phyloP scores from a whole-genome alignment of 1,140 invertebrate species.

The Tetramorium simillimum region DNA sequence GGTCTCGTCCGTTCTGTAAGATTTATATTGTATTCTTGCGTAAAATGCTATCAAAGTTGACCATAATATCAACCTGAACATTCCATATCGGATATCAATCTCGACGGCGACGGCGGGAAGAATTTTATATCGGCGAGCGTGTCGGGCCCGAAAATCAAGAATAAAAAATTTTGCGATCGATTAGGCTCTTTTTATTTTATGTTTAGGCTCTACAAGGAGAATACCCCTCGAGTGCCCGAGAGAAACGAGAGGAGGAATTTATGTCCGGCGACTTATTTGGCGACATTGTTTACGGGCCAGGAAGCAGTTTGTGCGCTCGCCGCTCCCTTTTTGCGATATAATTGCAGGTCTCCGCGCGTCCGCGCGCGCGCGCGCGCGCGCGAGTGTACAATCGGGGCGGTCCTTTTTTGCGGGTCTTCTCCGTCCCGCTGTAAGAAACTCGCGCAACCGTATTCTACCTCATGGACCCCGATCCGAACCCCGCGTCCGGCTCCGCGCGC shows the following conservation, averaged over 20 bases:
- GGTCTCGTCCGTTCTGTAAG: neutral
- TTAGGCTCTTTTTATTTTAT: slow-evolving; percentile 54
- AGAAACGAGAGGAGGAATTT: slow-evolving; percentile 62
- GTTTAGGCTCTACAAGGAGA: neutral
- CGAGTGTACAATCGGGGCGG: slow-evolving; percentile 68
- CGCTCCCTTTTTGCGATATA: slow-evolving; percentile 78
- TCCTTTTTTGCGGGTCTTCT: slow-evolving; percentile 74
- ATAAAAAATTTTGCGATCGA: slow-evolving; percentile 68
- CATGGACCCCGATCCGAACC: neutral
- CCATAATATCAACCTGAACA: neutral
- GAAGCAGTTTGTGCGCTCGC: slow-evolving; percentile 72
- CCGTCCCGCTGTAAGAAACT: slow-evolving; percentile 74
- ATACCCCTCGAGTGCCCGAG: neutral
- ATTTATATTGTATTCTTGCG: neutral
- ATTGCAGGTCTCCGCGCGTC: slow-evolving; percentile 76
- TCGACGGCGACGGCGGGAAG: neutral
- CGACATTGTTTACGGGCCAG: slow-evolving; percentile 74
- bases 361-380: slow-evolving; percentile 15
- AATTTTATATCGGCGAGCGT: slow-evolving; percentile 16
- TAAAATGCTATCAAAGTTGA: neutral
- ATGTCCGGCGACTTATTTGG: slow-evolving; percentile 73
- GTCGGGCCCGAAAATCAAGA: slow-evolving; percentile 55
- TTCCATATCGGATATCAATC: slow-evolving; percentile 25
- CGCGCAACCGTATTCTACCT: slow-evolving; percentile 56
- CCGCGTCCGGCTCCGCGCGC: neutral